Base-by-base conservation (phyloP, 2,797 vertebrate genomes). In the Echeneis naucrates region DNA sequence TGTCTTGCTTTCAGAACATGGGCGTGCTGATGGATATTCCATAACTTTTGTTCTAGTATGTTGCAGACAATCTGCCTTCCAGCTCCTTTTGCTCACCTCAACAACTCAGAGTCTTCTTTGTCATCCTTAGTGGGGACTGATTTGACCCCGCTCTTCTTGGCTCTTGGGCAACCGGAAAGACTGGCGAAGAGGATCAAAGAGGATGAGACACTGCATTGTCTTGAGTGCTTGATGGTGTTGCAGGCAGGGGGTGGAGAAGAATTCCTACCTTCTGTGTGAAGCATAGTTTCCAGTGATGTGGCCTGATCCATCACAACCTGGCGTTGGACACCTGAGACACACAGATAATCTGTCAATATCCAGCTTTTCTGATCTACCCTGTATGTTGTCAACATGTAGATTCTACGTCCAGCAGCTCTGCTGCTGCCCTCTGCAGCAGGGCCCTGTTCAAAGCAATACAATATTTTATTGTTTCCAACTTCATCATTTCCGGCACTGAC, bases 251-350 rank as follows among this genome's bases (percentile, higher is more conserved):
- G n/a, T 24, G n/a, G 13, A 57, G 24, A 23, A 6, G 21, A 47
- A 10, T 19, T 53, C 58, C 6, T 82, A 98, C 98, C 98, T 99
- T 90, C 98, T 94, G 61, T 99, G 98, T 1, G 98, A 99, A 47
- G 97, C 96, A 67, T 99, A 99, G 95, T 99, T 99, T 90, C 98
- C 98, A 51, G 98, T 99, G 86, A 99, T 98, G 92, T 99, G 98
- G 87, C 98, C 98, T 45, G 98, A 98, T 68, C 98, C 98, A 44
- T 99, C 98, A 67, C 98, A 99, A 75, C 98, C 98, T 53, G 97
- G 97, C 40, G 98, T 99, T 57, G 98, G 98, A 95, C 98, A 99
- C 96, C 98, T 99, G 93, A 71, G 68, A 72, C 75, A 88, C 70
- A 65, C 55, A 82, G 13, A 75, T 6, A 2, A 2, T 17, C 67